Conservation (phyloP, 1,140 invertebrate species). For the Thaumatotibia leucotreta region DNA sequence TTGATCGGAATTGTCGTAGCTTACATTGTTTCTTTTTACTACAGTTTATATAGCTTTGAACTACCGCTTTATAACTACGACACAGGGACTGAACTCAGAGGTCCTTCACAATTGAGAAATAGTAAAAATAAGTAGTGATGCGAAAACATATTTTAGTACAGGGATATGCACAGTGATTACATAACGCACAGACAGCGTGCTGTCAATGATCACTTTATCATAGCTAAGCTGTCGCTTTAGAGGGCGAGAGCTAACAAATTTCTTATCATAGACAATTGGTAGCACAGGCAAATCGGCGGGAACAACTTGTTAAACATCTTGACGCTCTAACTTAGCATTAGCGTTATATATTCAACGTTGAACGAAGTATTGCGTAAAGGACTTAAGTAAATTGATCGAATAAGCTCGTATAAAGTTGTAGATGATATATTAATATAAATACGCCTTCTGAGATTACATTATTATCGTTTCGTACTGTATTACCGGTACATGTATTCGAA, state of each 20-base stretch:
- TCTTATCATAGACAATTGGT: conserved; percentile 27
- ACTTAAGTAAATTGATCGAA: conserved; percentile 37
- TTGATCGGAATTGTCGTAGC: background rate
- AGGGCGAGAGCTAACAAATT: background rate
- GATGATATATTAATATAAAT: conserved; percentile 51
- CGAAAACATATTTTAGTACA: conserved; percentile 43
- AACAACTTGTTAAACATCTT: conserved; percentile 60
- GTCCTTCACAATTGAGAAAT: conserved; percentile 20
- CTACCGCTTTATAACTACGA: background rate
- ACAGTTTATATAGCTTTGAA: background rate
- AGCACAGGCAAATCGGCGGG: conserved; percentile 46
- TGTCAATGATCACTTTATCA: background rate
- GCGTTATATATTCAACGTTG: conserved; percentile 52
- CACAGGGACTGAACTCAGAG: background rate
- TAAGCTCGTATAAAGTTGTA: conserved; percentile 49
- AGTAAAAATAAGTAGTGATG: conserved; percentile 24
- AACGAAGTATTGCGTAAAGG: conserved; percentile 51
- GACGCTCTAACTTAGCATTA: conserved; percentile 58
- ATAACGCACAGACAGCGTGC: conserved; percentile 26
- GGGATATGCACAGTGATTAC: conserved; percentile 39
- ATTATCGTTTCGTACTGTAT: conserved; percentile 29
- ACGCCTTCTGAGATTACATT: conserved; percentile 59
- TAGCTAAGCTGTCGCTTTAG: background rate
- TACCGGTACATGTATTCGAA: conserved; percentile 31
- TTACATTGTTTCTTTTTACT: conserved; percentile 19